Percentiles rank a stretch among this genome's conserved stretches.
These are phyloP conservation scores for Noctua pronuba DNA, from an alignment of 2,888 invertebrate species.

Conservation along the genomic window DNA sequence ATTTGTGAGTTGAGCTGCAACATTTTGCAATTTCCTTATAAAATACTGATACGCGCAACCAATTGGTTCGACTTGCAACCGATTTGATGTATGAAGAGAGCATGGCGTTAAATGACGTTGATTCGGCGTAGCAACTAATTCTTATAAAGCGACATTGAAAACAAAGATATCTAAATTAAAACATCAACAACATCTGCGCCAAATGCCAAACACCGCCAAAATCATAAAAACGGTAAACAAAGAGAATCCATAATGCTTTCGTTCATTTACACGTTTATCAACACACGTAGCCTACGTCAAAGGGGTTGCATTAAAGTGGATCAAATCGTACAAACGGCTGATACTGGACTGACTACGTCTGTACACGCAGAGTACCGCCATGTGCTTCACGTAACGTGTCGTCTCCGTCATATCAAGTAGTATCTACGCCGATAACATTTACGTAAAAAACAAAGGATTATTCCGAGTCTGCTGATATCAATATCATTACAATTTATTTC, in stretches of 20 bases:
- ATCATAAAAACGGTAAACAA: conserved; percentile 48
- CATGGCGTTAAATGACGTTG: background rate
- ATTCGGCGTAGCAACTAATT: background rate
- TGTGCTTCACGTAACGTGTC: conserved; percentile 37
- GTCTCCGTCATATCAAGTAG: conserved; percentile 40
- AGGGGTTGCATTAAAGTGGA: conserved; percentile 55
- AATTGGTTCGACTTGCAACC: background rate
- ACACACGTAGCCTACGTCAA: conserved; percentile 52
- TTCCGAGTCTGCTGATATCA: conserved; percentile 46
- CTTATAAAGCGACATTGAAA: background rate
- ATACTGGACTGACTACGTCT: conserved; percentile 40
- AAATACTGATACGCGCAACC: background rate
- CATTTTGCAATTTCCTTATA: conserved; percentile 14
- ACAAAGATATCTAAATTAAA: conserved; percentile 30
- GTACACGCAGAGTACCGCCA: conserved; percentile 26
- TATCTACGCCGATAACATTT: conserved; percentile 61
- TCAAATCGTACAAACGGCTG: conserved; percentile 50
- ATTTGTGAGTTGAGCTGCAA: background rate
- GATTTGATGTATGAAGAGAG: background rate
- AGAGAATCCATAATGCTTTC: conserved; percentile 41
- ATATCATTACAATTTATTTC: conserved; percentile 48
- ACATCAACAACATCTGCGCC: conserved; percentile 19
- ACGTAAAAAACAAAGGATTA: conserved; percentile 63
- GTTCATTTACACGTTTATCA: conserved; percentile 49
- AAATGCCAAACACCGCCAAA: conserved; percentile 19